Base-by-base conservation (phyloP, 2,888 invertebrate genomes). In the Cryptocephalus primarius region DNA sequence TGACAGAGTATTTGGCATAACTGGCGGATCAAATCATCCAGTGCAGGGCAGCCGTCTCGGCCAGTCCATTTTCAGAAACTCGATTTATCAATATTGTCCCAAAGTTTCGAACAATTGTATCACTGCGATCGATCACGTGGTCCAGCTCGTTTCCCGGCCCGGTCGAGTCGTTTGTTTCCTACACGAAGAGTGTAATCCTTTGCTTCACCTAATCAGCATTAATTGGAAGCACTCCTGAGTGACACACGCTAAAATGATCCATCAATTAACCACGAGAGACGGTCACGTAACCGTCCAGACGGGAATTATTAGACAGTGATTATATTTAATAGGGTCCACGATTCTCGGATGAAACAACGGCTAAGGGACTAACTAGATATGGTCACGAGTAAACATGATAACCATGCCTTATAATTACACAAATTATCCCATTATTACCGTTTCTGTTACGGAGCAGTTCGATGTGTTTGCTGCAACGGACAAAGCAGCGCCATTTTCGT, bases 271-370 rank as follows among this genome's bases (percentile, higher is more conserved):
- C 45, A 49, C 46, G 43, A 38, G 48, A 42, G 45, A 36, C 12
- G 36, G 36, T 36, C 36, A 36, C 36, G 36, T 36, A 36, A 36
- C 36, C 12, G 12, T 45, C 46, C 45, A 51, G 54, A 56, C 52
- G 44, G 54, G 48, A 54, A 46, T 54, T 55, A 55, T 55, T 54
- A 56, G 53, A 51, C 52, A 50, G 48, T 57, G 56, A 56, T 56
- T 55, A 53, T 50, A 49, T 54, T 54, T 56, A 55, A 57, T 56
- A 48, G 55, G 50, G 54, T 51, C 50, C 51, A 48, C 49, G 48
- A 45, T 48, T 43, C 22, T 22, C 33, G 46, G 52, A 51, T 42
- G 41, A 43, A 41, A 32, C 43, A 46, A 38, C 48, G 42, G 42
- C 40, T 36, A 48, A 49, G 51, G 48, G 50, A 47, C 46, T 49